Percentiles rank a stretch among this genome's conserved stretches.
Conservation (phyloP, 2,797 vertebrate species). For the Parauchenoglanis punctatus region DNA sequence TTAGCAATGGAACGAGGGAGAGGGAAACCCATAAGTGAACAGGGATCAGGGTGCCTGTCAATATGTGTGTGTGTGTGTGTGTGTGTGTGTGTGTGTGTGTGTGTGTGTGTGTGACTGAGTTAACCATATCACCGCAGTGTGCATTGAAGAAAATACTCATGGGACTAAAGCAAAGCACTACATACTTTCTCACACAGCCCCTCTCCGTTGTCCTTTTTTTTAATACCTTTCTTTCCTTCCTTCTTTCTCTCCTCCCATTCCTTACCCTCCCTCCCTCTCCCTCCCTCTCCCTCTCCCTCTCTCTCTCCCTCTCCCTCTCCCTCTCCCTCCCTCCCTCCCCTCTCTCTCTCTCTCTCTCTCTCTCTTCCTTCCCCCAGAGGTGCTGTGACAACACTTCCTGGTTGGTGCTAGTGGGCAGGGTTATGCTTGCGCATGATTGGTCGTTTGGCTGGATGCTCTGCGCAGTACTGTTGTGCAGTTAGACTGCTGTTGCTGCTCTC, state of each 20-base stretch:
- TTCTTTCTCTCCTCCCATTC: constrained; percentile 45
- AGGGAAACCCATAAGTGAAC: background rate
- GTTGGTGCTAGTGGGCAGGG: constrained; percentile 72
- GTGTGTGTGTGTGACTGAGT: constrained; percentile 11
- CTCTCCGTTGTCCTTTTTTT: constrained; percentile 17
- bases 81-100: background rate
- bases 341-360: constrained; percentile 39
- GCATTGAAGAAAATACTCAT: background rate
- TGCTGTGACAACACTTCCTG: constrained; percentile 76
- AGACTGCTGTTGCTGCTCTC: constrained; percentile 66
- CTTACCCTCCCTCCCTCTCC: constrained; percentile 6
- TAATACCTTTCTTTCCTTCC: constrained; percentile 31
- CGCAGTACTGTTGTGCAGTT: constrained; percentile 63
- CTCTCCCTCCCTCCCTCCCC: constrained; percentile 35
- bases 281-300: constrained; percentile 45
- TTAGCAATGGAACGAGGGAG: background rate
- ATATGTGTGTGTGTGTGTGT: background rate
- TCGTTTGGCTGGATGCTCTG: constrained; percentile 45
- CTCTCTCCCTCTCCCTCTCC: constrained; percentile 22
- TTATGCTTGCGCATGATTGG: constrained; percentile 54
- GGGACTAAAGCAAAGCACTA: constrained; percentile 32
- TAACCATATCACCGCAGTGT: constrained; percentile 27
- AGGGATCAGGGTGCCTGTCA: background rate
- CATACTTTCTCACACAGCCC: constrained; percentile 29
- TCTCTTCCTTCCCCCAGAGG: constrained; percentile 55